Conservation (phyloP, 2,797 vertebrate genomes). For the Sebastes steindachneri region DNA sequence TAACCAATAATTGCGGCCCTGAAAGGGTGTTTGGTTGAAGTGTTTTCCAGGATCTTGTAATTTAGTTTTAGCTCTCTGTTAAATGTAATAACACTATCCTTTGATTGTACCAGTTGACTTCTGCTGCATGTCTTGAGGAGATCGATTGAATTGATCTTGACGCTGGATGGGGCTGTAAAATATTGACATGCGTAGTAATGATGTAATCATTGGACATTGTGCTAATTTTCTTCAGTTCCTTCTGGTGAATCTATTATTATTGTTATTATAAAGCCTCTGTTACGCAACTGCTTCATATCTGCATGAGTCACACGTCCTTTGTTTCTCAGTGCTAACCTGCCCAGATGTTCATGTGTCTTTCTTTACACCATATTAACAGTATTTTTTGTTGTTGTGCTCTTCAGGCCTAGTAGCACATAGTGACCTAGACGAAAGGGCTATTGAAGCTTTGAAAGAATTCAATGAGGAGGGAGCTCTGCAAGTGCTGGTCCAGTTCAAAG, state of each 20-base stretch:
- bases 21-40: not conserved
- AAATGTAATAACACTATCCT: not conserved
- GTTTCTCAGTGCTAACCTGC: not conserved
- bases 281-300: not conserved
- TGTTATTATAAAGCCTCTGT: not conserved
- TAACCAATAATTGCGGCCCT: not conserved
- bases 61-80: not conserved
- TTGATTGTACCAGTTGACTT: not conserved
- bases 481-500: constrained; percentile 97
- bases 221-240: not conserved
- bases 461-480: constrained; percentile 97
- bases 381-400: constrained; percentile 4
- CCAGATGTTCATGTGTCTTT: not conserved
- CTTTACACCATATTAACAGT: not conserved
- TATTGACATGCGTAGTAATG: not conserved
- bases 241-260: not conserved
- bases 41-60: not conserved
- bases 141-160: not conserved
- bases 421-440: constrained; percentile 97
- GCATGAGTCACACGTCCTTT: not conserved
- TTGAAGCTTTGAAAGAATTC: constrained; percentile 98
- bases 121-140: not conserved
- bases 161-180: not conserved
- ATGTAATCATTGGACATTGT: not conserved
- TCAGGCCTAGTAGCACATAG: constrained; percentile 95